phyloP scores from a whole-genome alignment of 2,888 invertebrate species.

The Incurvaria masculella region DNA sequence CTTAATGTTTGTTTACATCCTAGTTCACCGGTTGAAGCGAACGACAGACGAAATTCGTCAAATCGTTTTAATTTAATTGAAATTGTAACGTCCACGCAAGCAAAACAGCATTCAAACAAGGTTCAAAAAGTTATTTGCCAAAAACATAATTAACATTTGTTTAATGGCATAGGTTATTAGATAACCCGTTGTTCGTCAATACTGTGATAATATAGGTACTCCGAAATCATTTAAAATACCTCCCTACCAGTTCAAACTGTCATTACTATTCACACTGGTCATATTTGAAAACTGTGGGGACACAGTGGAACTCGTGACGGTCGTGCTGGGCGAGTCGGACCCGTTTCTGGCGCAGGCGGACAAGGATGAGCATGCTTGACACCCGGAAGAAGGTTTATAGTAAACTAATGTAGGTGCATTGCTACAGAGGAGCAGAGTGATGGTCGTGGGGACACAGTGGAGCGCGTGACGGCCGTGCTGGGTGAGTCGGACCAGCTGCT shows the following conservation, averaged over 20 bases:
- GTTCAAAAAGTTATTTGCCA: too few species aligned
- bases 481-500: conserved; percentile 28
- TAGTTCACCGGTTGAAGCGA: background rate
- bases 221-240: too few species aligned
- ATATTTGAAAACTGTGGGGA: too few species aligned
- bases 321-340: conserved; percentile 30
- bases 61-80: background rate
- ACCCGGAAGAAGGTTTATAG: conserved; percentile 30
- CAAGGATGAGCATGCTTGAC: conserved; percentile 31
- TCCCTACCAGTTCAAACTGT: too few species aligned
- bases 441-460: conserved; percentile 31
- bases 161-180: too few species aligned
- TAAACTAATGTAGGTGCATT: conserved; percentile 10
- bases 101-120: too few species aligned
- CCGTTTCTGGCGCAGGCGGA: conserved; percentile 27
- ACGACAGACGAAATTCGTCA: background rate
- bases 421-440: conserved; percentile 26
- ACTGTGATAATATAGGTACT: too few species aligned
- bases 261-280: too few species aligned
- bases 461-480: conserved; percentile 29
- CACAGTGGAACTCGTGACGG: conserved; percentile 30
- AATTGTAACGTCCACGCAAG: background rate
- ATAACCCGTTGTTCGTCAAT: too few species aligned
- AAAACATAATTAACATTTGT: too few species aligned
- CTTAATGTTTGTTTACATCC: too few species aligned